A percentile compares a stretch with the other conserved stretches of the same genome.
Evolutionary conservation across 2,888 invertebrate species (phyloP).

Genomic region (Tubulanus polymorphus): DNA sequence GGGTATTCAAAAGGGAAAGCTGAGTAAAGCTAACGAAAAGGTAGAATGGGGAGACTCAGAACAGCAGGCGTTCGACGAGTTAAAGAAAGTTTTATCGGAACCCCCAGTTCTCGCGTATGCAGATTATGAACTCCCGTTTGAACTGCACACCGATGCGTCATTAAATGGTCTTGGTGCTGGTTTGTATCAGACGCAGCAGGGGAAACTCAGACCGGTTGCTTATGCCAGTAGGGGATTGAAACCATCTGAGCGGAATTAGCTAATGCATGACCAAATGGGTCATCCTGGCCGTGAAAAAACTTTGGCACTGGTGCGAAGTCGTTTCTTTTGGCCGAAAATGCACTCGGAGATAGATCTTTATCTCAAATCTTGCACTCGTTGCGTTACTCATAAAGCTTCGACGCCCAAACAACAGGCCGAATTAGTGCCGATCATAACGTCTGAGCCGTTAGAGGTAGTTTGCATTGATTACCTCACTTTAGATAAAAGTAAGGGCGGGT

Average conservation of each 20-base stretch:
- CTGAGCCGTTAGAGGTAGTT: constrained; percentile 16
- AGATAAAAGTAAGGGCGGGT: background rate
- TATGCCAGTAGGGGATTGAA: constrained; percentile 1
- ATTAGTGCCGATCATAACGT: constrained; percentile 5
- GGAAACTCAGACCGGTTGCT: background rate
- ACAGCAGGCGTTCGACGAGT: constrained; percentile 2
- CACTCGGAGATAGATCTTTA: background rate
- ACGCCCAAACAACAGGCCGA: constrained; percentile 1
- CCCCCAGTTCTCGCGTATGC: constrained; percentile 10
- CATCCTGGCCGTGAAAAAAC: background rate
- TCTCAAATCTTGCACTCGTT: background rate
- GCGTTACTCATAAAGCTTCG: background rate
- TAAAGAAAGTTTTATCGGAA: constrained; percentile 4
- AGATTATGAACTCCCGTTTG: constrained; percentile 5
- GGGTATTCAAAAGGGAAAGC: too few species aligned
- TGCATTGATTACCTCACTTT: constrained; percentile 14
- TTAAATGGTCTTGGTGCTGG: constrained; percentile 6
- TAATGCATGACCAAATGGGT: background rate
- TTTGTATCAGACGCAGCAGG: constrained; percentile 9
- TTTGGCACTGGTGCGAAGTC: background rate
- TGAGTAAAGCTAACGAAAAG: too few species aligned
- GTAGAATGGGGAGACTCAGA: constrained; percentile 9
- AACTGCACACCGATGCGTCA: constrained; percentile 10
- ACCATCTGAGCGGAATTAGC: constrained; percentile 7
- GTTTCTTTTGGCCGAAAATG: background rate